phyloP scores from a whole-genome alignment of 2,797 vertebrate species.

The Fistularia commersonii region DNA sequence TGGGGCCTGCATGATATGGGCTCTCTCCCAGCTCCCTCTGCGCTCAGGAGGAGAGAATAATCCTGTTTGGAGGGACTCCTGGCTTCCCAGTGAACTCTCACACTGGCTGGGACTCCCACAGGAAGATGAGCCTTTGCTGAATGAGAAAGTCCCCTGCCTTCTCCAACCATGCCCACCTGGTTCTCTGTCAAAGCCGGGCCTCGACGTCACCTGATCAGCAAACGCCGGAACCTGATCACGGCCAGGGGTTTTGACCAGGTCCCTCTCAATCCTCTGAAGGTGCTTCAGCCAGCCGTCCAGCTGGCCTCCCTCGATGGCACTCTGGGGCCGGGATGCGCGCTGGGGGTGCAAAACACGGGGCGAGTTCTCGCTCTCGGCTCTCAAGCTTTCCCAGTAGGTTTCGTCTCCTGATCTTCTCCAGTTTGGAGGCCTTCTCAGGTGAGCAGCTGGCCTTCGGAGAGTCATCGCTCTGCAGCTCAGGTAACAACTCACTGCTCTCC shows the following conservation, averaged over 20 bases:
- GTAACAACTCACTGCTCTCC: conserved; percentile 50
- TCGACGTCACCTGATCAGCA: conserved; percentile 38
- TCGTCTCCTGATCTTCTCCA: conserved; percentile 70
- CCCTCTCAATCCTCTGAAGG: conserved; percentile 49
- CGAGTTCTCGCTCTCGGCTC: conserved; percentile 33
- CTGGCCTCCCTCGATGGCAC: conserved; percentile 67
- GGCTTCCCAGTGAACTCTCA: conserved; percentile 54
- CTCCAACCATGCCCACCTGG: conserved; percentile 4
- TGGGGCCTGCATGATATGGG: conserved; percentile 52
- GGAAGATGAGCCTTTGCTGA: conserved; percentile 35
- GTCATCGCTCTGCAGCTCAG: conserved; percentile 48
- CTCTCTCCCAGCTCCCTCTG: conserved; percentile 59
- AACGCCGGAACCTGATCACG: conserved; percentile 25
- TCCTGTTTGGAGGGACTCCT: conserved; percentile 54
- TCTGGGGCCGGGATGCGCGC: conserved; percentile 59
- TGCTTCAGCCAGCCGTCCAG: conserved; percentile 67
- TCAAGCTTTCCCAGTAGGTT: conserved; percentile 56
- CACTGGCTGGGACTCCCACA: conserved; percentile 43
- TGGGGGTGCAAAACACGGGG: conserved; percentile 16
- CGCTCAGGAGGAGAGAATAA: conserved; percentile 19
- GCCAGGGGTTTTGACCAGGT: conserved; percentile 7
- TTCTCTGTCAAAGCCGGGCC: conserved; percentile 40
- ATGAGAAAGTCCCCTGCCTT: conserved; percentile 17
- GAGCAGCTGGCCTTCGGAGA: conserved; percentile 59
- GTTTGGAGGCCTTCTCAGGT: conserved; percentile 37